Evolutionary conservation across 2,888 invertebrate genomes (phyloP).

Genomic region (Gibbula magus): DNA sequence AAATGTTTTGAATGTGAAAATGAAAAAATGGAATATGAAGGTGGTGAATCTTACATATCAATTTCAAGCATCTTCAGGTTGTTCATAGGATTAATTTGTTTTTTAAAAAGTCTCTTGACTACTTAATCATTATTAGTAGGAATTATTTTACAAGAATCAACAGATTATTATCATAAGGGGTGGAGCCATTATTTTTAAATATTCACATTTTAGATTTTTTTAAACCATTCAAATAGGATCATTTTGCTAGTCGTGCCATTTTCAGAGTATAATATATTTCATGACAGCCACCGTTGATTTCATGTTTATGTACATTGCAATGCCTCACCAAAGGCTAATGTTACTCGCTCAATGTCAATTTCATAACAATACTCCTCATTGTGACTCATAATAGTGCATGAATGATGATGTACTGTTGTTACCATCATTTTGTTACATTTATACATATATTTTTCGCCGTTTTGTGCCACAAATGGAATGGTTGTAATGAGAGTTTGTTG

Average conservation of each 20-base stretch:
- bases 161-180: too few species aligned
- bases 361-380: not conserved
- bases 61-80: too few species aligned
- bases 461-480: constrained; percentile 6
- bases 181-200: too few species aligned
- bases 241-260: not conserved
- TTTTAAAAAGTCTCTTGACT: too few species aligned
- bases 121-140: too few species aligned
- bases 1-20: too few species aligned
- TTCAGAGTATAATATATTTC: not conserved
- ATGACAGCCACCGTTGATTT: not conserved
- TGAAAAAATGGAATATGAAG: too few species aligned
- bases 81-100: too few species aligned
- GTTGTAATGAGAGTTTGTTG: constrained; percentile 17
- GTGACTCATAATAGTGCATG: constrained; percentile 13
- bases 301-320: not conserved
- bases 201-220: too few species aligned
- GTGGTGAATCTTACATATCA: too few species aligned
- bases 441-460: not conserved
- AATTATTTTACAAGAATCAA: too few species aligned
- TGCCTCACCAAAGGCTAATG: not conserved
- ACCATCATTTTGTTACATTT: constrained; percentile 5
- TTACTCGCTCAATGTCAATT: not conserved
- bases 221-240: too few species aligned
- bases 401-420: constrained; percentile 14